Evolutionary conservation across 2,888 invertebrate genomes (phyloP).

Genomic region (Nymphalis polychloros): DNA sequence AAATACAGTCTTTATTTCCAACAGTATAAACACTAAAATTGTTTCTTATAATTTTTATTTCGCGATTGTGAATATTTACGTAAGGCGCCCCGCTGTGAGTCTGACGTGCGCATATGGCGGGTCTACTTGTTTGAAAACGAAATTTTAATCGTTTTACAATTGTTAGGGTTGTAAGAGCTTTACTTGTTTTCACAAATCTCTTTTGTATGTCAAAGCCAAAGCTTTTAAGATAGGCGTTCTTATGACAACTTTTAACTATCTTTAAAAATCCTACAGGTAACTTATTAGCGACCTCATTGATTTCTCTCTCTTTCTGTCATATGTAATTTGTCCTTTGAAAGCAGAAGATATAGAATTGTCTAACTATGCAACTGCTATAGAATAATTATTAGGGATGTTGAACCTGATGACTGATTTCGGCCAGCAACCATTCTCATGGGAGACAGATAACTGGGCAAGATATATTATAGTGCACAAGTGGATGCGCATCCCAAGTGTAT

Average conservation of each 20-base stretch:
- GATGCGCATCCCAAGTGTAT: too few relatives aligned
- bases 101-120: constrained; percentile 63
- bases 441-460: too few relatives aligned
- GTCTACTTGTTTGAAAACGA: constrained; percentile 44
- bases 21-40: constrained; percentile 2
- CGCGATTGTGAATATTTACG: constrained; percentile 39
- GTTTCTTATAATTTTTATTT: constrained; percentile 32
- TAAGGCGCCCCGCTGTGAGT: constrained; percentile 52
- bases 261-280: neutral
- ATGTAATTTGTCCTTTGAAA: too few relatives aligned
- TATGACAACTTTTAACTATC: constrained; percentile 1
- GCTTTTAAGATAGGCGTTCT: constrained; percentile 27
- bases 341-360: too few relatives aligned
- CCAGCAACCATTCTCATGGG: too few relatives aligned
- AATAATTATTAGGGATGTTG: too few relatives aligned
- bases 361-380: too few relatives aligned
- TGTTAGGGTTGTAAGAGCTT: constrained; percentile 32
- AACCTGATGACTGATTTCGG: too few relatives aligned
- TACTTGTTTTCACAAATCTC: constrained; percentile 36
- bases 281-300: too few relatives aligned
- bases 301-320: too few relatives aligned
- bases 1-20: neutral
- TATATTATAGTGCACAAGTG: too few relatives aligned
- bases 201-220: constrained; percentile 34
- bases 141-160: constrained; percentile 46